Evolutionary conservation across 2,888 invertebrate species (phyloP), one percentile per base, ranked within the genome.

Genomic region (Agrochola macilenta): DNA sequence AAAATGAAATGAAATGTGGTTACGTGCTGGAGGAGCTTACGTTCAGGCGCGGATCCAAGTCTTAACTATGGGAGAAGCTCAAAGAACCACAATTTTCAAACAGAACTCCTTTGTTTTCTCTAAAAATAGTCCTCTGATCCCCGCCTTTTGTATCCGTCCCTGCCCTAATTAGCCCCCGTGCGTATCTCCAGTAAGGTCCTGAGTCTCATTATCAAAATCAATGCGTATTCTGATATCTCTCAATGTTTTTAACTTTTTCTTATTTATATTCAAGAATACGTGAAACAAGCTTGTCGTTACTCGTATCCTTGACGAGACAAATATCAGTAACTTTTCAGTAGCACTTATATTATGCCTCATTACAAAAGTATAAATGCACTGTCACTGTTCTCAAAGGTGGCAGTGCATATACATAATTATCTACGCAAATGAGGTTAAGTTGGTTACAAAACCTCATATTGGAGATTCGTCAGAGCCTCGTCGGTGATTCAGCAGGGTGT

Each of bases 381-480:
- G 30, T 11, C 69, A 35, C 30, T 11, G 4, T 0, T 35, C 3
- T 5, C 0, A 17, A 11, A 3, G 12, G 11, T 35, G 69, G 2
- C n/a, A 35, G 35, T 35, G n/a, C 11, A 20, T 20, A 39, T 30
- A 30, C 30, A 11, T 14, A 9, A 5, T 20, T 12, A 49, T 39
- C 73, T 52, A 26, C 72, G 1, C 52, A 52, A 26, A 39, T 72
- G 54, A 54, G 52, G 74, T 43, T 73, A 11, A 11, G 39, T 4
- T 4, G 0, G 0, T 39, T 26, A 7, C 26, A 17, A 7, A 61
- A 78, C 39, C 39, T 78, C 60, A 43, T n/a, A 12, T 4, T 1
- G 30, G 20, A 76, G 69, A 26, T 49, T n/a, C 54, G 77, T 43
- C 77, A 81, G 77, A 35, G 77, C 77, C 77, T 61, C 77, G 77